Evolutionary conservation across 2,797 vertebrate species (phyloP), one percentile per base, ranked within the genome.

Genomic region (Sebastes vulpes): DNA sequence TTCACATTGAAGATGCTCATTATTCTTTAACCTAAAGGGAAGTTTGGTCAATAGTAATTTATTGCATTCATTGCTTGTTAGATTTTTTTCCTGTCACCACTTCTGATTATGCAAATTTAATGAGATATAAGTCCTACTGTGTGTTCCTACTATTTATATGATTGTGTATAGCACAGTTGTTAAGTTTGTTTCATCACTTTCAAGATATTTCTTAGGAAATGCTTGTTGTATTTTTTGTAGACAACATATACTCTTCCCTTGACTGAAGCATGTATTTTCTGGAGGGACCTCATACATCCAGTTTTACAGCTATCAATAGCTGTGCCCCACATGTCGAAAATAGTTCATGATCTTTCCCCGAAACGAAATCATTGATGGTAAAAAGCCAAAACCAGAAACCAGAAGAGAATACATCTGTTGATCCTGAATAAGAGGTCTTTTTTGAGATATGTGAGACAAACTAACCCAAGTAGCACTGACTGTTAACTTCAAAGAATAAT

Each of bases 401-500:
- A 18, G 1, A 63, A 9, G 7, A 26, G 2, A 26, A 58, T 12
- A n/a, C 64, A 16, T 69, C 21, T 65, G 52, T 29, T 25, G 11
- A 16, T 79, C 2, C 1, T 58, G 8, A 65, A 25, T 14, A 21
- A 21, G 25, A 5, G 10, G 1, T 8, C 3, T 75, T 65, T 72
- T 74, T 48, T 9, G 16, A 65, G 67, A 31, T 56, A 46, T 11
- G 54, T 4, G 9, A 72, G n/a, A 46, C 28, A 28, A 65, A 57
- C 46, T 61, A 46, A 38, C 35, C 35, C 35, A 38, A 28, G 21
- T 28, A 48, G 11, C 2, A 1, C 7, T 63, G 60, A 48, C 72
- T 26, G 23, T 69, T 72, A 64, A 67, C 70, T 4, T 77, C 9
- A 65, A 76, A 82, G 57, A 85, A 87, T 31, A 93, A 92, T 77